phyloP scores from a whole-genome alignment of 2,113 vertebrate species.

The Phrynosoma platyrhinos region DNA sequence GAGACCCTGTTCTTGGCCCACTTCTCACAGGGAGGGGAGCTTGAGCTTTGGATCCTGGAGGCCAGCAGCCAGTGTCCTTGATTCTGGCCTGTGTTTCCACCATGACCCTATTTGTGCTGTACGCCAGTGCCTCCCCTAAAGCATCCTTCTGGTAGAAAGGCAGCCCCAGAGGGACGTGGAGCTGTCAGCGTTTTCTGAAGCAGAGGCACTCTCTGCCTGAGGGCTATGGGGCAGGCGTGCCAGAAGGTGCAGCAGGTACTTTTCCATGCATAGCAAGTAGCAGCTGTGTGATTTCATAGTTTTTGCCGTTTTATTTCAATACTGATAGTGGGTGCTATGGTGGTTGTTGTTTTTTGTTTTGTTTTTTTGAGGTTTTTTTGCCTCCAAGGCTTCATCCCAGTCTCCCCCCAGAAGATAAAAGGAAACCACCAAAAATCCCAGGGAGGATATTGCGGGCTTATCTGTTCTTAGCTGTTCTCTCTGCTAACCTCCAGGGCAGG shows the following conservation, averaged over 20 bases:
- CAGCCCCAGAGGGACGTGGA: too few relatives aligned
- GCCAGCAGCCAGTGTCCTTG: background rate
- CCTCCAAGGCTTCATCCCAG: background rate
- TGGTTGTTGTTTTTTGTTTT: too few relatives aligned
- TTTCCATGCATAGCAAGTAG: background rate
- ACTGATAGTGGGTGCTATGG: background rate
- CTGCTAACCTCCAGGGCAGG: background rate
- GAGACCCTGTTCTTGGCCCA: background rate
- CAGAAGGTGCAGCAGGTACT: background rate
- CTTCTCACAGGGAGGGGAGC: background rate
- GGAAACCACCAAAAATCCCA: too few relatives aligned
- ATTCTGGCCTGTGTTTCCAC: background rate
- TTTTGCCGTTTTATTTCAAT: too few relatives aligned
- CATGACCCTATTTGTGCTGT: background rate
- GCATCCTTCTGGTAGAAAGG: too few relatives aligned
- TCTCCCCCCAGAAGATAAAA: background rate
- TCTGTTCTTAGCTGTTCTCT: too few relatives aligned
- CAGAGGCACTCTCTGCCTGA: background rate
- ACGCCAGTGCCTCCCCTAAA: background rate
- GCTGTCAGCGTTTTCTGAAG: background rate
- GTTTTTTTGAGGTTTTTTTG: background rate
- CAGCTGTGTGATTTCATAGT: background rate
- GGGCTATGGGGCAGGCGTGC: background rate
- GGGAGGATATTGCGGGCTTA: background rate
- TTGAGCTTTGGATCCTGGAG: too few relatives aligned